phyloP scores from a whole-genome alignment of 2,888 invertebrate genomes.

The Epiblema foenella region DNA sequence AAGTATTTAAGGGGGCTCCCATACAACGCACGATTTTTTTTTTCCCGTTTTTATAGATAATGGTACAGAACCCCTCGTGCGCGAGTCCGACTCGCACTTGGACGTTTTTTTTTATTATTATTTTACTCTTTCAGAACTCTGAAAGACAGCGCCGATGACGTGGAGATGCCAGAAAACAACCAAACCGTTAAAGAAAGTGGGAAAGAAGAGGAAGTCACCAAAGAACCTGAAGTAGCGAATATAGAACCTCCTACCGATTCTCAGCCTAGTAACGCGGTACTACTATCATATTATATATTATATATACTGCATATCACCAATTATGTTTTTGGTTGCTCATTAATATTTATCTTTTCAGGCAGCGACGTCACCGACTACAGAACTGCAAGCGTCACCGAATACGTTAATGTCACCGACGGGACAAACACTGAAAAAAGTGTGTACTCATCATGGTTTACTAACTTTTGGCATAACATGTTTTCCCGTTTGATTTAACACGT shows the following conservation, averaged over 20 bases:
- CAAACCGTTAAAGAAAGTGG: constrained; percentile 2
- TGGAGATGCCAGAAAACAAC: background rate
- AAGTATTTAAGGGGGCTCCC: too few species aligned
- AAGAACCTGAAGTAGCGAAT: constrained; percentile 15
- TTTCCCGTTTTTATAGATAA: too few species aligned
- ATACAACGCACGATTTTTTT: too few species aligned
- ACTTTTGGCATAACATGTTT: too few species aligned
- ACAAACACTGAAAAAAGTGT: constrained; percentile 76
- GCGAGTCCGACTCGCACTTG: too few species aligned
- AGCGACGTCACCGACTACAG: constrained; percentile 40
- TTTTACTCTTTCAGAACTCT: background rate
- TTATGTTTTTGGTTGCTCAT: too few species aligned
- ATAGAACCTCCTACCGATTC: constrained; percentile 3
- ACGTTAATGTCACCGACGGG: constrained; percentile 70
- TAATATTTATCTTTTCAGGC: constrained; percentile 38
- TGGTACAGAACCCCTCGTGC: too few species aligned
- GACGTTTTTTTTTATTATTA: too few species aligned
- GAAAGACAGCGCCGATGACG: constrained; percentile 18
- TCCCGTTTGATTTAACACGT: too few species aligned
- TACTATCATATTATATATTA: background rate
- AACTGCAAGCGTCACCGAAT: constrained; percentile 40
- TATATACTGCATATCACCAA: too few species aligned
- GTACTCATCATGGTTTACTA: background rate
- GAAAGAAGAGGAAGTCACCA: constrained; percentile 11
- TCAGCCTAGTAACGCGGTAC: background rate